A percentile compares a stretch with the other conserved stretches of the same genome.
Conservation (phyloP, 2,113 vertebrate genomes). For the Lanius ludovicianus region DNA sequence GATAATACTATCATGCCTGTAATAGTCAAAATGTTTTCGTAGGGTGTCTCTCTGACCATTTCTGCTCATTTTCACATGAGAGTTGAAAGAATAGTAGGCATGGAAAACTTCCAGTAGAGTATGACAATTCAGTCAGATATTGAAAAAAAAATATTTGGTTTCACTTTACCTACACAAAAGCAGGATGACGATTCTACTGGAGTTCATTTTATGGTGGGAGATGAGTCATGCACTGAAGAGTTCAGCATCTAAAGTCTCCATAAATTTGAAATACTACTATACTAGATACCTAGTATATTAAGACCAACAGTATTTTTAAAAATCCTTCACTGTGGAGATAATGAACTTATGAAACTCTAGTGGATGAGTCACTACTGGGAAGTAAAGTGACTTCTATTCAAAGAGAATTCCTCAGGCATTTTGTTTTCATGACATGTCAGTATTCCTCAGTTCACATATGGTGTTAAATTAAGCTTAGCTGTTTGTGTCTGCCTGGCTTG, state of each 20-base stretch:
- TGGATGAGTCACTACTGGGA: not conserved
- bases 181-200: not conserved
- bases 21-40: not conserved
- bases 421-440: constrained; percentile 2
- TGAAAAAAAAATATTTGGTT: not conserved
- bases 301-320: not conserved
- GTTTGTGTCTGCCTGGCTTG: constrained; percentile 17
- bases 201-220: not conserved
- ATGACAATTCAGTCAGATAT: not conserved
- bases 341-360: not conserved
- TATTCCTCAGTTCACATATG: constrained; percentile 11
- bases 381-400: not conserved
- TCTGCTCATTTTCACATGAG: not conserved
- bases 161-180: not conserved
- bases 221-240: not conserved
- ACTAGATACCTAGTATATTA: not conserved
- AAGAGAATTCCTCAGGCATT: constrained; percentile 10
- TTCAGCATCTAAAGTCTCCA: not conserved
- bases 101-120: not conserved
- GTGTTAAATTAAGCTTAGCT: constrained; percentile 34
- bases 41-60: not conserved
- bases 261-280: not conserved
- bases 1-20: not conserved
- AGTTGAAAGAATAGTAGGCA: not conserved
- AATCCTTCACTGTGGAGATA: not conserved